phyloP scores from a whole-genome alignment of 2,888 invertebrate genomes.

The Aporophyla nigra region DNA sequence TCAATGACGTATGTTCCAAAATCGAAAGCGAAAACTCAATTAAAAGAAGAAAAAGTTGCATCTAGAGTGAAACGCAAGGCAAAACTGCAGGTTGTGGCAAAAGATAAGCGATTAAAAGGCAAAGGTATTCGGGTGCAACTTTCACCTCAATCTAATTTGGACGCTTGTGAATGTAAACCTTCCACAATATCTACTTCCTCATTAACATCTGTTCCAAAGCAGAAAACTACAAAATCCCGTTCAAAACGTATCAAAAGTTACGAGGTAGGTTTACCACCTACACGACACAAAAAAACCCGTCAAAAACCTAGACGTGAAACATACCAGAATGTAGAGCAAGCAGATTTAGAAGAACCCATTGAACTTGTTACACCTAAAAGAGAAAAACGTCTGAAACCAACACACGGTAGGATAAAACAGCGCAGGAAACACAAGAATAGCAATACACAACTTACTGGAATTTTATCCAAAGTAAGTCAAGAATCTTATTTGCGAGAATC shows the following conservation, averaged over 20 bases:
- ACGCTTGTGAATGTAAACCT: conserved; percentile 36
- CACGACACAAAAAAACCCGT: not conserved
- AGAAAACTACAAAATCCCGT: conserved; percentile 21
- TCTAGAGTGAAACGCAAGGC: conserved; percentile 12
- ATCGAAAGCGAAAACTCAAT: conserved; percentile 14
- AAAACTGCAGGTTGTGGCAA: conserved; percentile 7
- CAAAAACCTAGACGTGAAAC: conserved; percentile 15
- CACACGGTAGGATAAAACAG: not conserved
- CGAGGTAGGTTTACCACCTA: not conserved
- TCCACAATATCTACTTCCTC: conserved; percentile 35
- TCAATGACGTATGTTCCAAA: conserved; percentile 29
- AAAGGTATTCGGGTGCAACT: conserved; percentile 16
- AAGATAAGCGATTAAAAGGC: conserved; percentile 23
- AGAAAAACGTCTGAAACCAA: conserved; percentile 15
- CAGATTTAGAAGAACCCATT: conserved; percentile 14
- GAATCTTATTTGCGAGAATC: conserved; percentile 39
- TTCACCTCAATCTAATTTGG: conserved; percentile 4
- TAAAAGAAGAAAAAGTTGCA: not conserved
- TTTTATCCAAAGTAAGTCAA: conserved; percentile 25
- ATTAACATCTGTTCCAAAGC: conserved; percentile 24
- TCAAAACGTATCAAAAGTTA: conserved; percentile 12
- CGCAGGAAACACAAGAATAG: conserved; percentile 20
- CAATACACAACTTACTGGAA: conserved; percentile 4
- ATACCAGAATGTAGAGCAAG: not conserved
- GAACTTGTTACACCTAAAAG: conserved; percentile 12